Conservation (phyloP, 64 coral and sea anemone species). For the Actinia tenebrosa region DNA sequence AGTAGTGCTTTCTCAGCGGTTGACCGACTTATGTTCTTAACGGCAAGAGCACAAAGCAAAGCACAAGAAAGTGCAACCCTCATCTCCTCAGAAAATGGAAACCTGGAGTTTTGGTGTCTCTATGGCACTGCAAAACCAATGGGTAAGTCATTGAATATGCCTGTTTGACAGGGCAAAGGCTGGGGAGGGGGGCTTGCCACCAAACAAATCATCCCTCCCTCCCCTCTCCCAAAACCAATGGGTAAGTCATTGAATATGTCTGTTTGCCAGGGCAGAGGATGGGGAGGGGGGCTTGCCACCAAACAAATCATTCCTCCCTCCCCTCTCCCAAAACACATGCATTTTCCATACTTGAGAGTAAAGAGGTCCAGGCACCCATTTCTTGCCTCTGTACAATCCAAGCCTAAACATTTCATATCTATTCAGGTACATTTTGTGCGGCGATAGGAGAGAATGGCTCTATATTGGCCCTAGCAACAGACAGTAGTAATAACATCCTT, state of each 20-base stretch:
- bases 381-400: too few species aligned
- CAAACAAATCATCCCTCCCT: too few species aligned
- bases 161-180: too few species aligned
- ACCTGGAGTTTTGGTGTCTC: conserved; percentile 93
- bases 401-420: not conserved
- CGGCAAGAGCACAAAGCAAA: conserved; percentile 65
- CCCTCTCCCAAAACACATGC: too few species aligned
- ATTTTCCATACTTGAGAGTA: too few species aligned
- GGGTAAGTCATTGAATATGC: conserved; percentile 33
- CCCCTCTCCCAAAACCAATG: conserved; percentile 39
- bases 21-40: conserved; percentile 83
- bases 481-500: conserved; percentile 64
- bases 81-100: conserved; percentile 78
- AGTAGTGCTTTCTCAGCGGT: conserved; percentile 30
- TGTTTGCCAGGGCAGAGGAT: too few species aligned
- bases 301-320: too few species aligned
- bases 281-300: too few species aligned
- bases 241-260: conserved; percentile 35
- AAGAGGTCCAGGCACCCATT: too few species aligned
- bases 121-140: conserved; percentile 69
- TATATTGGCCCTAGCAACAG: conserved; percentile 67
- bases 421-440: conserved; percentile 66
- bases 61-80: conserved; percentile 85
- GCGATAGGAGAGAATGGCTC: conserved; percentile 44
- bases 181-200: too few species aligned